A percentile compares a stretch with the other conserved stretches of the same genome.
These are phyloP conservation scores for Dicyrtoma fusca DNA, from an alignment of 2,888 invertebrate species.

Conservation along the genomic window DNA sequence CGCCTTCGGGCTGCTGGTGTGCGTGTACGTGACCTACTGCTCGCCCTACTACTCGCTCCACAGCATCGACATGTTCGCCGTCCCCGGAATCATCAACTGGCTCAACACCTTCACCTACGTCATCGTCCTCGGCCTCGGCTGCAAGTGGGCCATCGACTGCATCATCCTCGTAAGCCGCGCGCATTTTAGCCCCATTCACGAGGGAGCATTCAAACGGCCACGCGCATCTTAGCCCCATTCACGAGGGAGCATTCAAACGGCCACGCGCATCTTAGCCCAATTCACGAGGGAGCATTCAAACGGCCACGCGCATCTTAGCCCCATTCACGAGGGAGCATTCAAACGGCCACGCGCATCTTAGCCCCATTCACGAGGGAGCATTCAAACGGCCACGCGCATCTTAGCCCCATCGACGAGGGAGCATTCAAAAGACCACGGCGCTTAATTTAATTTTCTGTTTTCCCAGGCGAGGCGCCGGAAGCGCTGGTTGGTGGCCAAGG, in stretches of 20 bases:
- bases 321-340: too few relatives aligned
- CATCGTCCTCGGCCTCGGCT: not conserved
- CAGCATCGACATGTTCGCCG: constrained; percentile 23
- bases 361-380: too few relatives aligned
- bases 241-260: not conserved
- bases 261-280: too few relatives aligned
- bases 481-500: not conserved
- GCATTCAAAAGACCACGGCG: not conserved
- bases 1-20: constrained; percentile 6
- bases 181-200: too few relatives aligned
- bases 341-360: not conserved
- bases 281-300: too few relatives aligned
- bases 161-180: too few relatives aligned
- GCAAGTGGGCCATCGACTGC: too few relatives aligned
- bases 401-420: too few relatives aligned
- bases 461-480: constrained; percentile 6
- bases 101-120: constrained; percentile 1
- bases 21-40: constrained; percentile 21
- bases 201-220: not conserved
- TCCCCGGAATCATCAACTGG: constrained; percentile 19
- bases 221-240: too few relatives aligned
- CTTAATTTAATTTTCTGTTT: not conserved
- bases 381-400: not conserved
- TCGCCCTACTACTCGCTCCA: constrained; percentile 19
- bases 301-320: too few relatives aligned